These are phyloP conservation scores for Conus canariensis DNA, from an alignment of 2,888 invertebrate genomes.

Conservation along the genomic window DNA sequence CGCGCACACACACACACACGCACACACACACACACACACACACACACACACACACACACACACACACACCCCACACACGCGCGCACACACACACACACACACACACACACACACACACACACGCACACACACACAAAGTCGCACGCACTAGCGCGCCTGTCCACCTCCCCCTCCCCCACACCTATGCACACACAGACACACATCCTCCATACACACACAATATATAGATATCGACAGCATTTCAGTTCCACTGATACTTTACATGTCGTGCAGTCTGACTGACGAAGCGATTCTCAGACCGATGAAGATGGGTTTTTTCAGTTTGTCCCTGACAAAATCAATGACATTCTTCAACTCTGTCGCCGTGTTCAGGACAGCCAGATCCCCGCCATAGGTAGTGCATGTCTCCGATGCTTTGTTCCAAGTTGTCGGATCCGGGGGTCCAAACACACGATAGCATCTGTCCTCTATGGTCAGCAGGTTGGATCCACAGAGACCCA, in stretches of 20 bases:
- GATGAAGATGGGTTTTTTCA: not conserved
- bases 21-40: not conserved
- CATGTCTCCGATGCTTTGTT: not conserved
- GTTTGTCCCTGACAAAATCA: not conserved
- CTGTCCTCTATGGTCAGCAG: not conserved
- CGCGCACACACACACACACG: too few relatives aligned
- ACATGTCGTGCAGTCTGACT: not conserved
- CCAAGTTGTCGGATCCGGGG: not conserved
- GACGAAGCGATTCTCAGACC: slow-evolving; percentile 1
- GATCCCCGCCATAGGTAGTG: not conserved
- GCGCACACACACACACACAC: too few relatives aligned
- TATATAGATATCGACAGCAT: too few relatives aligned
- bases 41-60: not conserved
- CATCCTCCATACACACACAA: too few relatives aligned
- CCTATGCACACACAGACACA: too few relatives aligned
- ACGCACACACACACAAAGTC: too few relatives aligned
- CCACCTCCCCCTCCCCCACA: too few relatives aligned
- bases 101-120: too few relatives aligned
- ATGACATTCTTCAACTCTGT: not conserved
- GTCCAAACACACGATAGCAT: not conserved
- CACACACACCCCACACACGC: not conserved
- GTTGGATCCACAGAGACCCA: not conserved
- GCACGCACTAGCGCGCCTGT: too few relatives aligned
- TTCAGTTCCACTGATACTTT: not conserved
- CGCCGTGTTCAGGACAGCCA: not conserved